Conservation (phyloP, 2,113 vertebrate genomes). For the Pygoscelis adeliae region DNA sequence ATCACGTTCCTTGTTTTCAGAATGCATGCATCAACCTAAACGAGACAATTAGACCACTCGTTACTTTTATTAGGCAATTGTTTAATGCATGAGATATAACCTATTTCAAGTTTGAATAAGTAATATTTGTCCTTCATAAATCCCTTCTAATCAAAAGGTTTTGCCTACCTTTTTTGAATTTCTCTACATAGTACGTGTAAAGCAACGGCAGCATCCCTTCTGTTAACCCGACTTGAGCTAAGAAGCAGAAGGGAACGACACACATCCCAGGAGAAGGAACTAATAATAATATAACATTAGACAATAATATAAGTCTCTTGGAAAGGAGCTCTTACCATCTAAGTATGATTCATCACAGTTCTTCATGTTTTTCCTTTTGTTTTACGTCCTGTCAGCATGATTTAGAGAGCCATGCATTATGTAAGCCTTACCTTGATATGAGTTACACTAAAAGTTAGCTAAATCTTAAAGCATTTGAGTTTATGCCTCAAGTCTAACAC, state of each 20-base stretch:
- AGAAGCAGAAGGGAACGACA: neutral
- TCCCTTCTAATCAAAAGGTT: neutral
- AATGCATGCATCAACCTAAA: constrained; percentile 90
- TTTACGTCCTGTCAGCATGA: neutral
- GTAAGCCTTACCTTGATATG: neutral
- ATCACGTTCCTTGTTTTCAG: constrained; percentile 85
- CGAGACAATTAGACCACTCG: neutral
- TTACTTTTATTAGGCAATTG: neutral
- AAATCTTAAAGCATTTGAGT: neutral
- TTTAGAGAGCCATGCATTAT: neutral
- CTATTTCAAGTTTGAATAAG: neutral
- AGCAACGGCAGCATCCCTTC: neutral
- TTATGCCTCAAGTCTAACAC: neutral
- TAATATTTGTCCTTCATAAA: neutral
- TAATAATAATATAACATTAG: neutral
- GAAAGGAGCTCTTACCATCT: neutral
- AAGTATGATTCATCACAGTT: neutral
- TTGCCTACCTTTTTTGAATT: neutral
- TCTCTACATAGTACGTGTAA: neutral
- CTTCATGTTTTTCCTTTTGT: neutral
- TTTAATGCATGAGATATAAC: neutral
- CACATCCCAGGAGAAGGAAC: neutral
- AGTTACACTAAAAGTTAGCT: neutral
- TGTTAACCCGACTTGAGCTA: neutral
- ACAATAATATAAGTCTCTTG: neutral